Percentiles rank a stretch among this genome's conserved stretches.
Conservation (phyloP, 2,888 invertebrate genomes). For the Stenichneumon culpator region DNA sequence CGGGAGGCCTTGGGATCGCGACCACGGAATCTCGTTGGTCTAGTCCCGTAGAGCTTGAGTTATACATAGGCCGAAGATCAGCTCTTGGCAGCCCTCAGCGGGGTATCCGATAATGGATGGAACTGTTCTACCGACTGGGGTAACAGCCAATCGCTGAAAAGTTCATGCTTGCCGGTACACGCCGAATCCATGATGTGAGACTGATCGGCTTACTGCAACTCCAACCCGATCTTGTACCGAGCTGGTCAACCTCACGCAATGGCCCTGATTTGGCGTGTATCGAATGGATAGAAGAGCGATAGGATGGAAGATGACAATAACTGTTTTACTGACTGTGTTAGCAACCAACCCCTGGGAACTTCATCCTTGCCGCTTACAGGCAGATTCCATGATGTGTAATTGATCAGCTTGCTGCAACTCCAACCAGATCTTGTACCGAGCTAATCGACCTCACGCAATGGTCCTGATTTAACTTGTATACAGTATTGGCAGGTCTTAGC, state of each 20-base stretch:
- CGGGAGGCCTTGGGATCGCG: slow-evolving; percentile 10
- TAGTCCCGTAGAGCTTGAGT: slow-evolving; percentile 1
- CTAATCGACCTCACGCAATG: not conserved
- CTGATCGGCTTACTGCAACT: not conserved
- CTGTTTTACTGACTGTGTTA: not conserved
- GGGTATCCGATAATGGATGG: not conserved
- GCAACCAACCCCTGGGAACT: not conserved
- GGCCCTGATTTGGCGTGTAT: not conserved
- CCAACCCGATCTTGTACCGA: not conserved
- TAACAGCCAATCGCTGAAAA: not conserved
- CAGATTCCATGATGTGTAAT: not conserved
- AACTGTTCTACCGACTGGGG: not conserved
- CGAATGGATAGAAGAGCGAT: not conserved
- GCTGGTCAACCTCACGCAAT: not conserved
- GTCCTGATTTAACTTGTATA: not conserved
- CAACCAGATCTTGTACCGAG: not conserved
- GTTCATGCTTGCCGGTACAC: not conserved
- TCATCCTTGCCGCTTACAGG: not conserved
- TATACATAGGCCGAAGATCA: not conserved
- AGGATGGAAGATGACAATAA: not conserved
- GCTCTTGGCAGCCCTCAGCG: not conserved
- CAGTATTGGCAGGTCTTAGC: not conserved
- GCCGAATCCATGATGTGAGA: not conserved
- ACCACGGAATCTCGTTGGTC: slow-evolving; percentile 29
- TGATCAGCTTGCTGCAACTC: not conserved